Evolutionary conservation across 2,888 invertebrate genomes (phyloP), one percentile per base, ranked within the genome.

Genomic region (Rhagonycha lutea): DNA sequence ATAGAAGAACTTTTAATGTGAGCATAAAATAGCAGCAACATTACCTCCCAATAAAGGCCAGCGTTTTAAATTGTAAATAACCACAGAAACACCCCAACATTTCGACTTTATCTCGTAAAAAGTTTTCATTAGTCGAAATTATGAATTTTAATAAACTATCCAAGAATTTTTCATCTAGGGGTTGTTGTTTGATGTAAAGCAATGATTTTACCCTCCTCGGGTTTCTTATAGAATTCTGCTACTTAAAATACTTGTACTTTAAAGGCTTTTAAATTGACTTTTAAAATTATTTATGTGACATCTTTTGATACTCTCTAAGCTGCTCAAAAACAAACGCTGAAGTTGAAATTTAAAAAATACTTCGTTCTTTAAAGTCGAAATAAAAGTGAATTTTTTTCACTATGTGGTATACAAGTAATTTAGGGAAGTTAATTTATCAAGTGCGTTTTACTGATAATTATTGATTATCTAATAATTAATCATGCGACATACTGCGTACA

Each of bases 201-300:
- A 26, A 63, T 24, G 63, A 63, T 63, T 24, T 24, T 63, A 63
- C 63, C 72, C 69, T 61, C 24, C 65, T 61, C 68, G 47, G 11
- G 61, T 68, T 73, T 68, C 72, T 65, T 69, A 63, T 75, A 72
- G 71, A 75, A 72, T 72, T 75, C 75, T 72, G 68, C 61, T 62
- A 68, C 65, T 72, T 62, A 61, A 74, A 74, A 72, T 69, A 47
- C 72, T 71, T 32, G 68, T 32, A 47, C 63, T 68, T 61, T 69
- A 61, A 75, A 72, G 68, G 72, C 23, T 47, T 69, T 61, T 76
- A 69, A 76, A 73, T 73, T 76, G 60, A 70, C 72, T 65, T 62
- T 72, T 76, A 70, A 76, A 76, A 76, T 76, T 76, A 76, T 76
- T 76, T 76, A 76, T 76, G 67, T 60, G 69, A 65, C 29, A 70